Evolutionary conservation across 2,888 invertebrate genomes (phyloP).

Genomic region (Siphonodentalium dalli): DNA sequence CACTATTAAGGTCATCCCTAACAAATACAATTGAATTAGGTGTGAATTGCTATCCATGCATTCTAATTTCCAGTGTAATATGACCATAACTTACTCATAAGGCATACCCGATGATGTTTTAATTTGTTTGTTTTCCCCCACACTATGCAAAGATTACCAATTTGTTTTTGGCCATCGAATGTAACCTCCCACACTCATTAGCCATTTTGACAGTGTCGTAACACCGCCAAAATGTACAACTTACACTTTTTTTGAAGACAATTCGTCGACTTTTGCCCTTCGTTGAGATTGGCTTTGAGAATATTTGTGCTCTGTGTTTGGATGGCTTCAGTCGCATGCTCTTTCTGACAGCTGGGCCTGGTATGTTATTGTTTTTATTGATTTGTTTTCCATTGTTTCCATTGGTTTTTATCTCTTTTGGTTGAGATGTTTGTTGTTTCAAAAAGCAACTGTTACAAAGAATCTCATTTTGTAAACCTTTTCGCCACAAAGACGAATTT

Average conservation of each 20-base stretch:
- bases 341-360: constrained; percentile 52
- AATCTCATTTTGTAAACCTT: constrained; percentile 76
- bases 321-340: constrained; percentile 58
- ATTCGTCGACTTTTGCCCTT: constrained; percentile 79
- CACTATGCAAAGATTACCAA: too few relatives aligned
- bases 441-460: constrained; percentile 76
- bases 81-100: too few relatives aligned
- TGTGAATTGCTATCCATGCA: too few relatives aligned
- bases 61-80: too few relatives aligned
- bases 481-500: constrained; percentile 74
- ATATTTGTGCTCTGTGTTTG: constrained; percentile 43
- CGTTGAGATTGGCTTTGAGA: constrained; percentile 59
- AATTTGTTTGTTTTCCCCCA: too few relatives aligned
- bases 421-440: constrained; percentile 55
- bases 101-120: too few relatives aligned
- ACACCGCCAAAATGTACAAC: constrained; percentile 16
- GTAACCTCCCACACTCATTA: too few relatives aligned
- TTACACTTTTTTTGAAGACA: constrained; percentile 73
- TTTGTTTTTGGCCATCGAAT: too few relatives aligned
- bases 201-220: background rate
- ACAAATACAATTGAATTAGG: too few relatives aligned
- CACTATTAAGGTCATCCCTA: too few relatives aligned
- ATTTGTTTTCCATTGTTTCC: constrained; percentile 28
- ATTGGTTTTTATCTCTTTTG: constrained; percentile 18
- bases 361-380: constrained; percentile 13